These are phyloP conservation scores for Panthera leo DNA, from an alignment of 2,113 vertebrate genomes.

Conservation along the genomic window DNA sequence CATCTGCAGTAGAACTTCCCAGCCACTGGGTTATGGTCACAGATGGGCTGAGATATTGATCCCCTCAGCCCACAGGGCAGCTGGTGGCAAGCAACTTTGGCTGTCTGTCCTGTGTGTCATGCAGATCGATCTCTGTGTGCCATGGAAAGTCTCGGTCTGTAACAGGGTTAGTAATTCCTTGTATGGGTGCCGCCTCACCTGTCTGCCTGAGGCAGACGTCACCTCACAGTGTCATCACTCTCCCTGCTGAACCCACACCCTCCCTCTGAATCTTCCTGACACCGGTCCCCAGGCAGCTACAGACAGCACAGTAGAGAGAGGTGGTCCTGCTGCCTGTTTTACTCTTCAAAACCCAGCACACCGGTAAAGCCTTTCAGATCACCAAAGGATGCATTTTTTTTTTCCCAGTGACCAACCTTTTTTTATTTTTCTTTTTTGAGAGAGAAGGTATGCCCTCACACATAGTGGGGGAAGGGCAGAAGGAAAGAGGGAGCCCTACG, in stretches of 20 bases:
- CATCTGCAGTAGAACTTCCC: background rate
- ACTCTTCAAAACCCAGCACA: background rate
- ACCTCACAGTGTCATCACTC: background rate
- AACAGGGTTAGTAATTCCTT: background rate
- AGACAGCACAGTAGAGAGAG: background rate
- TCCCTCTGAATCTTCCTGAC: background rate
- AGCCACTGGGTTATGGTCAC: background rate
- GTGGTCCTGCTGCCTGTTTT: background rate
- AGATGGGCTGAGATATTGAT: background rate
- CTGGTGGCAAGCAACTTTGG: background rate
- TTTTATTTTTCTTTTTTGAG: no score
- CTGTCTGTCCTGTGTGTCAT: background rate
- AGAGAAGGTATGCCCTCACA: no score
- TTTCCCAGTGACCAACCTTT: background rate
- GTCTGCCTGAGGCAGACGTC: background rate
- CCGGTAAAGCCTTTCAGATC: background rate
- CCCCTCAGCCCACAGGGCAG: background rate
- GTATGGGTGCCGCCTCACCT: accelerated
- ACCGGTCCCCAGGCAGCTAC: background rate
- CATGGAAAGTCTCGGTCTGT: background rate
- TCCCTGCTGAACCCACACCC: background rate
- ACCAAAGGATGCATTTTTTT: background rate
- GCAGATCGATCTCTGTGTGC: background rate
- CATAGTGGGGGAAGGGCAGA: no score
- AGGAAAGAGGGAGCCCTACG: no score